Evolutionary conservation across 2,797 vertebrate species (phyloP).

Genomic region (Sebastes oblongus): DNA sequence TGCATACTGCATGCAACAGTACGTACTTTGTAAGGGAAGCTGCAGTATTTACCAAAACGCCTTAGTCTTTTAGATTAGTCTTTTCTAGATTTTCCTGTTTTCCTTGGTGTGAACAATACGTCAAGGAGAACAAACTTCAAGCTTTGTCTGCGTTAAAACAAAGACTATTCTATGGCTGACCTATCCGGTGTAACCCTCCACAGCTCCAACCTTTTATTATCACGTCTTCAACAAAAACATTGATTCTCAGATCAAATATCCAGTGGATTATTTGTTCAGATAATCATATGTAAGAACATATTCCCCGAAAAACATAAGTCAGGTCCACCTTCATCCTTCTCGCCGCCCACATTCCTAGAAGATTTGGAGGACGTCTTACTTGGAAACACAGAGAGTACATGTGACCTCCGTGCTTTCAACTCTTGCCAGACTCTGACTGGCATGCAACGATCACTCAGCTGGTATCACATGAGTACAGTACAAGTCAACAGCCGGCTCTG

Average conservation of each 20-base stretch:
- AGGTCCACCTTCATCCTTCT: not conserved
- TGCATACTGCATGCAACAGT: too few species aligned
- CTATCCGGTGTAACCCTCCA: not conserved
- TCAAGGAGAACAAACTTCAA: not conserved
- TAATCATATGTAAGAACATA: slow-evolving; percentile 1
- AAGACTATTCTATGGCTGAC: not conserved
- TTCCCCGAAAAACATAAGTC: slow-evolving; percentile 29
- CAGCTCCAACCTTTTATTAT: not conserved
- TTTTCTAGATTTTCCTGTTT: not conserved
- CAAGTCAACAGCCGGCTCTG: slow-evolving; percentile 6
- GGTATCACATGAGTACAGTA: slow-evolving; percentile 17
- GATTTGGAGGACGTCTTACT: slow-evolving; percentile 14
- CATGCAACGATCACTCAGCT: slow-evolving; percentile 22
- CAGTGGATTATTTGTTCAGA: slow-evolving; percentile 21
- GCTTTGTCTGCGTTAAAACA: not conserved
- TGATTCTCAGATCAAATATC: slow-evolving; percentile 19
- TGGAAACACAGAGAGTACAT: slow-evolving; percentile 30
- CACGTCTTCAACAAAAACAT: slow-evolving; percentile 20
- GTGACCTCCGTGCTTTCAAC: slow-evolving; percentile 46
- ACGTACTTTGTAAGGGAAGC: too few species aligned
- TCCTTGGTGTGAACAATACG: not conserved
- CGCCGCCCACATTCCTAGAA: slow-evolving; percentile 23
- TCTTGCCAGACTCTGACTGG: slow-evolving; percentile 24
- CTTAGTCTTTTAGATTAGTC: too few species aligned
- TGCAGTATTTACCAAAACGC: too few species aligned